These are phyloP conservation scores for Psilopogon haemacephalus DNA, from an alignment of 2,113 vertebrate species.

Conservation along the genomic window DNA sequence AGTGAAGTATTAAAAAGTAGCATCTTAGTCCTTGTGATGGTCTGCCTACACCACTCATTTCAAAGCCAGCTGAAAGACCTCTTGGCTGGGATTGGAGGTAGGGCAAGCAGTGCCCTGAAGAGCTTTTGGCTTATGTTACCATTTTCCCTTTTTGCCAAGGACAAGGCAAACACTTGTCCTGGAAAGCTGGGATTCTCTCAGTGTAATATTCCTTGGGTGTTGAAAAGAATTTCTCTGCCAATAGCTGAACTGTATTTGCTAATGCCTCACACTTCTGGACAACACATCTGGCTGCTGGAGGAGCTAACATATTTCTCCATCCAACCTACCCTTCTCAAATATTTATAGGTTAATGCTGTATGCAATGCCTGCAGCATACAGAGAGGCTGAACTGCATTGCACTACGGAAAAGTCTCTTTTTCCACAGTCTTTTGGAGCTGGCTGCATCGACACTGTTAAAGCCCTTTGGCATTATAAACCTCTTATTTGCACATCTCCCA, in stretches of 20 bases:
- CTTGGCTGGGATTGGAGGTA: neutral
- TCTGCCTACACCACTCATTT: neutral
- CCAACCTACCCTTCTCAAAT: slow-evolving; percentile 30
- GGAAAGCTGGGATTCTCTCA: neutral
- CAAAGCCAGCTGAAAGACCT: neutral
- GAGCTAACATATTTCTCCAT: slow-evolving; percentile 8
- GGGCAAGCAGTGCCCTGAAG: neutral
- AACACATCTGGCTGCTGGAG: slow-evolving; percentile 40
- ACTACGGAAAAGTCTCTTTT: neutral
- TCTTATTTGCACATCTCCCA: slow-evolving; percentile 35
- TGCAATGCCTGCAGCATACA: neutral
- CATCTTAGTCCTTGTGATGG: neutral
- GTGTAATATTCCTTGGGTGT: neutral
- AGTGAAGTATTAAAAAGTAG: neutral
- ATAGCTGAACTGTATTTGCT: neutral
- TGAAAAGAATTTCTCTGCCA: neutral
- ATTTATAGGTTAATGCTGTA: slow-evolving; percentile 49
- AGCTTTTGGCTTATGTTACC: slow-evolving; percentile 27
- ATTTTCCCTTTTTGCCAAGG: slow-evolving; percentile 34
- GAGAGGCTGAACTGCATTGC: neutral
- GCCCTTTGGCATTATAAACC: slow-evolving; percentile 28
- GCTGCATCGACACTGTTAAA: slow-evolving; percentile 2
- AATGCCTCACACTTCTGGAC: slow-evolving; percentile 24
- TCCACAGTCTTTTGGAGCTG: slow-evolving; percentile 26
- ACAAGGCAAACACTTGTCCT: neutral